Conservation (phyloP, 1,140 invertebrate genomes). For the Lepidurus packardi region DNA sequence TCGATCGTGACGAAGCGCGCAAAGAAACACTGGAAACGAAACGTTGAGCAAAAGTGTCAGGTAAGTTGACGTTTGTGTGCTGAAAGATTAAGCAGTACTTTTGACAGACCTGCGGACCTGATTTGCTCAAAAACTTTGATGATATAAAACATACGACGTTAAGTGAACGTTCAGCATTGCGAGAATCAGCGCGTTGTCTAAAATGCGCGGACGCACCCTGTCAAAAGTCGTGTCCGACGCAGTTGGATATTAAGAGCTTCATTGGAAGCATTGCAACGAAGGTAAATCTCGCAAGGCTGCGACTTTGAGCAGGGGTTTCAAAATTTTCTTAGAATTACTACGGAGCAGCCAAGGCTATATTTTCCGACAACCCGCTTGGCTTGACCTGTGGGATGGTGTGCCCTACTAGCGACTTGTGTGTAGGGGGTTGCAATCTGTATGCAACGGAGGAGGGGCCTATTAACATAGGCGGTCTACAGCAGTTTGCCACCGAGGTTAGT, state of each 20-base stretch:
- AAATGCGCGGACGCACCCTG: conserved; percentile 98
- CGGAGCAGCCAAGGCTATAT: conserved; percentile 91
- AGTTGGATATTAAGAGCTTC: conserved; percentile 93
- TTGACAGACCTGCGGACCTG: conserved; percentile 57
- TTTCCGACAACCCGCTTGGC: conserved; percentile 94
- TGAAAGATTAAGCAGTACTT: not conserved
- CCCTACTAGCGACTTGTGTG: conserved; percentile 95
- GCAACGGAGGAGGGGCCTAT: conserved; percentile 95
- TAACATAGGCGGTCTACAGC: conserved; percentile 96
- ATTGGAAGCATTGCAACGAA: conserved; percentile 95
- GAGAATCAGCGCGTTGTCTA: conserved; percentile 83
- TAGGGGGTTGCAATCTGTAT: conserved; percentile 92
- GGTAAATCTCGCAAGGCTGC: conserved; percentile 48
- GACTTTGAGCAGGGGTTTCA: not conserved
- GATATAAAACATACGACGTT: conserved; percentile 96
- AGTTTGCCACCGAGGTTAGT: conserved; percentile 88
- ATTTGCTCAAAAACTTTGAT: conserved; percentile 81
- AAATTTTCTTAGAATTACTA: conserved; percentile 79
- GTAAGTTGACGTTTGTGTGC: conserved; percentile 56
- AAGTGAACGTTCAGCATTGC: conserved; percentile 85
- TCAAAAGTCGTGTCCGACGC: conserved; percentile 96
- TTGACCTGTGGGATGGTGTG: conserved; percentile 99
- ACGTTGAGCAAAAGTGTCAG: conserved; percentile 72
- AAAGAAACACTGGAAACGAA: conserved; percentile 93
- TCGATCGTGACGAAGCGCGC: conserved; percentile 75